These are phyloP conservation scores for Marcusenius ussheri DNA, from an alignment of 2,113 vertebrate species.

Conservation along the genomic window DNA sequence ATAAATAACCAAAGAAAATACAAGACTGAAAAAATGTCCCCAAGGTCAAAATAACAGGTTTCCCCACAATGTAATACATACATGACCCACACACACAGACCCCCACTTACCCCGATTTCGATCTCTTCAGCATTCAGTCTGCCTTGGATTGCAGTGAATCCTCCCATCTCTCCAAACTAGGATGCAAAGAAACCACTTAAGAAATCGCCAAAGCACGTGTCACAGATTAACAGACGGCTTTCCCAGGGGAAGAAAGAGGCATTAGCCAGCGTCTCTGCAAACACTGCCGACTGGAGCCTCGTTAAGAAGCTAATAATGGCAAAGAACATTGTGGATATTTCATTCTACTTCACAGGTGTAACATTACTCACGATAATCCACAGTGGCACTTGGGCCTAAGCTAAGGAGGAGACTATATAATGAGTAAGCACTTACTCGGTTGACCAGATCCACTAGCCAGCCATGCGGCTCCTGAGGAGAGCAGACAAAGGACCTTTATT, in stretches of 20 bases:
- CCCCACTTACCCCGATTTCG: slow-evolving; percentile 83
- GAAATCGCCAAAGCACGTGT: not conserved
- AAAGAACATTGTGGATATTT: not conserved
- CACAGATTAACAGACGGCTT: not conserved
- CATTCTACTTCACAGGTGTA: not conserved
- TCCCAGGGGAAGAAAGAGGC: not conserved
- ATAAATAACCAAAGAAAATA: not conserved
- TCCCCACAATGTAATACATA: not conserved
- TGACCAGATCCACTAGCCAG: slow-evolving; percentile 96
- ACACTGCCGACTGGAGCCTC: not conserved
- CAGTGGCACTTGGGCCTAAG: not conserved
- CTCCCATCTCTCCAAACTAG: slow-evolving; percentile 94
- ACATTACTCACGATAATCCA: not conserved
- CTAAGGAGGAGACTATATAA: not conserved
- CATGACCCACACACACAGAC: not conserved
- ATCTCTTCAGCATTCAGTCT: slow-evolving; percentile 89
- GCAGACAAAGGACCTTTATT: slow-evolving; percentile 35
- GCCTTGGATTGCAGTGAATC: slow-evolving; percentile 88
- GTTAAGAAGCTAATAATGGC: not conserved
- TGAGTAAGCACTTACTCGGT: slow-evolving; percentile 69
- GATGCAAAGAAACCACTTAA: slow-evolving; percentile 13
- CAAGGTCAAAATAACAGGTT: not conserved
- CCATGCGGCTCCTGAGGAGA: slow-evolving; percentile 86
- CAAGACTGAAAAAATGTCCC: not conserved
- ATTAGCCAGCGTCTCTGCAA: not conserved